Evolutionary conservation across 2,797 vertebrate species (phyloP).

Genomic region (Corythornis leucogaster): DNA sequence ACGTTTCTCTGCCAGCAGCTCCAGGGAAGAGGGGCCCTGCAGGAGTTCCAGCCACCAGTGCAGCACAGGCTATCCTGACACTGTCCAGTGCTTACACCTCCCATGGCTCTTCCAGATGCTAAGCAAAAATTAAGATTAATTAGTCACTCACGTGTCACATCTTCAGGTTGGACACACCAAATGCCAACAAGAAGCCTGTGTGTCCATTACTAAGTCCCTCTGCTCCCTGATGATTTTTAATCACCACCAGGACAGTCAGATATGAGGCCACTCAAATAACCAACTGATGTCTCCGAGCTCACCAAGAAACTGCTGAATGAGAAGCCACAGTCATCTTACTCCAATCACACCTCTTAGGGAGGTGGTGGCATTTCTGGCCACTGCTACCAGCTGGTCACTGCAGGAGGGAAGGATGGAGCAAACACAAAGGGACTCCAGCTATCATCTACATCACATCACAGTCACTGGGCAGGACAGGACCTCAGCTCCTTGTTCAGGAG

Average conservation of each 20-base stretch:
- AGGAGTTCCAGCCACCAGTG: neutral
- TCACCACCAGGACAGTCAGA: neutral
- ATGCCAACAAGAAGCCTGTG: neutral
- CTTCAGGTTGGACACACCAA: neutral
- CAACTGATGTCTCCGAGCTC: neutral
- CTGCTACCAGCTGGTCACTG: neutral
- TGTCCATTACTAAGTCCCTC: neutral
- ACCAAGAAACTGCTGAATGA: neutral
- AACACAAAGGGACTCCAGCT: neutral
- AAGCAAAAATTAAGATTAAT: neutral
- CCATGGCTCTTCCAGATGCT: neutral
- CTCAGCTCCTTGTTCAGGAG: neutral
- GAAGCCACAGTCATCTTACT: neutral
- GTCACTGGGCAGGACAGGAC: neutral
- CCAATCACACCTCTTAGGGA: neutral
- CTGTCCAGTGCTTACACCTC: neutral
- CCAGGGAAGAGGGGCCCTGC: neutral
- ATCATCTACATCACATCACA: neutral
- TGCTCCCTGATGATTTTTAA: neutral
- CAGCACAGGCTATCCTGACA: neutral
- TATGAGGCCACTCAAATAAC: neutral
- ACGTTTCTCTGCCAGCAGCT: neutral
- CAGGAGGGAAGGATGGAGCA: neutral
- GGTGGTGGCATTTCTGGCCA: neutral
- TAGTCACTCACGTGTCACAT: neutral